Conservation (phyloP, 2,888 invertebrate species). For the Spialia ferax region DNA sequence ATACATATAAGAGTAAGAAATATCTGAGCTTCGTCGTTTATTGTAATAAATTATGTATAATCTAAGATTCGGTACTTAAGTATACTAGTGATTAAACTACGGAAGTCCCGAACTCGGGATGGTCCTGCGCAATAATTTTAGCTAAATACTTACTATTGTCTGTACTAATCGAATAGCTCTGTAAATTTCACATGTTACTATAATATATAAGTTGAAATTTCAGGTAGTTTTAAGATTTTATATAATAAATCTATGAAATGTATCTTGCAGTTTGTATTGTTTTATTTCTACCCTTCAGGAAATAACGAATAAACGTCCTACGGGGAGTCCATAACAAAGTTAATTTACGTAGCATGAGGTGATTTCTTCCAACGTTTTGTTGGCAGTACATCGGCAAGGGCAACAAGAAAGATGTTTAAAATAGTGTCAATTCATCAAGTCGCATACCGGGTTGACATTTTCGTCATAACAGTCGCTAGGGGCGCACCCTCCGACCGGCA, state of each 20-base stretch:
- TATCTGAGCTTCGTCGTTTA: conserved; percentile 86
- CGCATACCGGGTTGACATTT: conserved; percentile 83
- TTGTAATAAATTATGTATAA: conserved; percentile 64
- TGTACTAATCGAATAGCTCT: conserved; percentile 81
- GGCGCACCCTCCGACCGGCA: conserved; percentile 58
- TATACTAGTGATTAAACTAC: conserved; percentile 72
- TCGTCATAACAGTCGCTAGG: conserved; percentile 78
- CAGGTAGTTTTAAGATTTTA: conserved; percentile 85
- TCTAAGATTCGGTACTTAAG: conserved; percentile 78
- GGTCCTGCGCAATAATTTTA: conserved; percentile 85
- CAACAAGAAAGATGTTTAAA: conserved; percentile 69
- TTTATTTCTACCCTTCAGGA: conserved; percentile 53
- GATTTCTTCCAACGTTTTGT: not conserved
- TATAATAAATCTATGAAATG: conserved; percentile 86
- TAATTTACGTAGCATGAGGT: not conserved
- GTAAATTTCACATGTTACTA: conserved; percentile 85
- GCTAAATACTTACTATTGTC: conserved; percentile 79
- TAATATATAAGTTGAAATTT: conserved; percentile 79
- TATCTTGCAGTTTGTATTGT: conserved; percentile 70
- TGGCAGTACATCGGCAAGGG: conserved; percentile 37
- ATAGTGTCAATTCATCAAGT: conserved; percentile 85
- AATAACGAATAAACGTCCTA: not conserved
- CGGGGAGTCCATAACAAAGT: not conserved
- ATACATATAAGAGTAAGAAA: conserved; percentile 78
- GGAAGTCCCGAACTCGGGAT: conserved; percentile 69